phyloP scores from a whole-genome alignment of 2,888 invertebrate genomes.

The Colletes collaris region DNA sequence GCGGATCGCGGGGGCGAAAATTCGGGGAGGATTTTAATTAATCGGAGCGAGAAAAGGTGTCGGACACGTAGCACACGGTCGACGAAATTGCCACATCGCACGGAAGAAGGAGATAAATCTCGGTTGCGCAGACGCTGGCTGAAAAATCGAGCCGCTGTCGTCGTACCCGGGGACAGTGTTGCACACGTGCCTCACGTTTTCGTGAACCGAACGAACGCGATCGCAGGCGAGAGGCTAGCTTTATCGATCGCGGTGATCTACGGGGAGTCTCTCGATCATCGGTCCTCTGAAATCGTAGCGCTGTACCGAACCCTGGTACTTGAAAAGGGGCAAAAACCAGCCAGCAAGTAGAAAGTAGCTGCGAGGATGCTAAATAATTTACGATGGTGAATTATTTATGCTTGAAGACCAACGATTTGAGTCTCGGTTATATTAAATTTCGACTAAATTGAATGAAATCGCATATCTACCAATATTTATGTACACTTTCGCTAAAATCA shows the following conservation, averaged over 20 bases:
- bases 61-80: conserved; percentile 22
- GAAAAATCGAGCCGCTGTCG: conserved; percentile 29
- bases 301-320: too few relatives aligned
- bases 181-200: conserved; percentile 62
- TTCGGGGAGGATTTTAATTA: conserved; percentile 33
- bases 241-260: conserved; percentile 50
- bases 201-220: conserved; percentile 53
- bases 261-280: background rate
- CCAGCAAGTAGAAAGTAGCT: too few relatives aligned
- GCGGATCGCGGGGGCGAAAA: background rate
- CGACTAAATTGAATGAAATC: too few relatives aligned
- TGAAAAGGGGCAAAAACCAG: too few relatives aligned
- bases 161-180: conserved; percentile 11
- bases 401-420: too few relatives aligned
- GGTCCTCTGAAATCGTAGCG: too few relatives aligned
- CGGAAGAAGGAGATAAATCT: conserved; percentile 43
- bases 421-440: too few relatives aligned
- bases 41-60: conserved; percentile 10
- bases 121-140: conserved; percentile 12
- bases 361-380: too few relatives aligned
- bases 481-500: too few relatives aligned
- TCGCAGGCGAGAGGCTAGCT: conserved; percentile 43
- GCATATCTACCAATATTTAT: too few relatives aligned
- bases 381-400: too few relatives aligned
- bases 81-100: conserved; percentile 28